Evolutionary conservation across 2,113 vertebrate genomes (phyloP).

Genomic region (Sisor rabdophorus): DNA sequence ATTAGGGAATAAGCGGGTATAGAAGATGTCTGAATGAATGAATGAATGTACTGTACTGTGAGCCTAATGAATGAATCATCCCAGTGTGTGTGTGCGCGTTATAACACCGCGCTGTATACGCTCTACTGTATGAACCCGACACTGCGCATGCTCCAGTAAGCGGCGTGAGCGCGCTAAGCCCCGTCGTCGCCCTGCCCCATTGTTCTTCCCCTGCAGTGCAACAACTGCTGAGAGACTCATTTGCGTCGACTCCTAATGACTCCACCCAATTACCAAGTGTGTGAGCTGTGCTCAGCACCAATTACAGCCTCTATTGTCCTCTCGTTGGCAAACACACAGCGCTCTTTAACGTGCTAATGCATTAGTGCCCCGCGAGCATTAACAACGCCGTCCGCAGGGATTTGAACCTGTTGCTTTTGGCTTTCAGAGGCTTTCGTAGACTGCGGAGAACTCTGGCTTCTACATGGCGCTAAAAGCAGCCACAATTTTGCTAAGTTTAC

Average conservation of each 20-base stretch:
- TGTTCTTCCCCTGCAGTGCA: slow-evolving; percentile 55
- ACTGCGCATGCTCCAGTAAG: slow-evolving; percentile 48
- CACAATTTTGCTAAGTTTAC: not conserved
- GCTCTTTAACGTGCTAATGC: slow-evolving; percentile 34
- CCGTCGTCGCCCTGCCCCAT: slow-evolving; percentile 51
- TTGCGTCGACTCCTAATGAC: slow-evolving; percentile 43
- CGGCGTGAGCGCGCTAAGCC: slow-evolving; percentile 55
- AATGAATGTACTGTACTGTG: no score
- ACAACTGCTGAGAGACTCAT: slow-evolving; percentile 44
- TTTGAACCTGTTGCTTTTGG: slow-evolving; percentile 15
- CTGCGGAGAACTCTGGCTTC: not conserved
- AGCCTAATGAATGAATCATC: no score
- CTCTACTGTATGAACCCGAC: no score
- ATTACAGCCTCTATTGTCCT: slow-evolving; percentile 31
- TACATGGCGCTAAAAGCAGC: not conserved
- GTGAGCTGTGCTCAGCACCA: slow-evolving; percentile 38
- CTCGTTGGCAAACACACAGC: slow-evolving; percentile 37
- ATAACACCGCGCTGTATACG: no score
- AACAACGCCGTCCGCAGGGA: slow-evolving; percentile 30
- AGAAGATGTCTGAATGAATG: no score
- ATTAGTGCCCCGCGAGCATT: slow-evolving; percentile 28
- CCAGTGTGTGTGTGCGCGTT: no score
- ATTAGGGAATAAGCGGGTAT: no score
- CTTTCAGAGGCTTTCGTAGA: not conserved
- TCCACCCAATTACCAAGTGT: slow-evolving; percentile 54